A percentile compares a stretch with the other conserved stretches of the same genome.
Conservation (phyloP, 2,113 vertebrate genomes). For the Zosterops hypoxanthus region DNA sequence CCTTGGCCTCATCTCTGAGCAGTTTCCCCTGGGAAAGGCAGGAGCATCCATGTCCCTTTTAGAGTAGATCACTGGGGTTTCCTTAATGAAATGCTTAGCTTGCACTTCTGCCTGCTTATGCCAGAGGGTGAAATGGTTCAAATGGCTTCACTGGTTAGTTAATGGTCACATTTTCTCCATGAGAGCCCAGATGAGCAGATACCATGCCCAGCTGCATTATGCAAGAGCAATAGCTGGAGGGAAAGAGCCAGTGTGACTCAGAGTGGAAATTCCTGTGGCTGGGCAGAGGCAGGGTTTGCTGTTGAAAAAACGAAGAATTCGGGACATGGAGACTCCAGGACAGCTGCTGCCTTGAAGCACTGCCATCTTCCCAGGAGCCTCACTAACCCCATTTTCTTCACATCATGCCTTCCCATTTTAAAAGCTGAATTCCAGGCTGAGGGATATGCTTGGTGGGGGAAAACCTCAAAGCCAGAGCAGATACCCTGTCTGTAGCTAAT, state of each 20-base stretch:
- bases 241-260: slow-evolving; percentile 22
- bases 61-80: not conserved
- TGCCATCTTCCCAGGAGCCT: not conserved
- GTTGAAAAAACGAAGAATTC: not conserved
- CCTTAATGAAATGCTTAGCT: not conserved
- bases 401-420: not conserved
- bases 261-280: slow-evolving; percentile 55
- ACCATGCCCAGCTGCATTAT: not conserved
- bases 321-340: not conserved
- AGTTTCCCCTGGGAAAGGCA: not conserved
- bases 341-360: not conserved
- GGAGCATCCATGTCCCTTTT: not conserved
- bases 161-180: slow-evolving; percentile 36
- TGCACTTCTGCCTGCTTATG: not conserved
- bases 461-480: not conserved
- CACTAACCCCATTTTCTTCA: not conserved
- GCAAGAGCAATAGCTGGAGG: slow-evolving; percentile 48
- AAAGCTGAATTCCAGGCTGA: slow-evolving; percentile 3
- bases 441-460: not conserved
- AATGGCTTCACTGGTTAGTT: not conserved
- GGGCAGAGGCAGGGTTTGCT: not conserved
- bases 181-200: slow-evolving; percentile 19
- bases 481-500: not conserved
- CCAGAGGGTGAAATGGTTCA: slow-evolving; percentile 9
- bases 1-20: not conserved